Evolutionary conservation across 2,113 vertebrate species (phyloP).

Genomic region (Zapornia atra): DNA sequence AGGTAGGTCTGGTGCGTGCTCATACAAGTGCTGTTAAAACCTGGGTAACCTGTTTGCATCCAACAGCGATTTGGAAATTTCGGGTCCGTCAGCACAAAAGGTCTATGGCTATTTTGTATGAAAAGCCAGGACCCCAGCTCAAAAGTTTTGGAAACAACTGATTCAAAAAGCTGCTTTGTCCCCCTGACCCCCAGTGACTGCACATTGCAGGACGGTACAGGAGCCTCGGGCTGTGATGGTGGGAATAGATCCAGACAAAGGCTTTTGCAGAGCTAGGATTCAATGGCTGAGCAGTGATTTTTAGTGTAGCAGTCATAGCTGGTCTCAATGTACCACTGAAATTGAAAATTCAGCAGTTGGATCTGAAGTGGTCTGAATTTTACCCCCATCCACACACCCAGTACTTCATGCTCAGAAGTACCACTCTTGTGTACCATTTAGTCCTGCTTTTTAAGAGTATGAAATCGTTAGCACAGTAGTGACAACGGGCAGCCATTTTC

Average conservation of each 20-base stretch:
- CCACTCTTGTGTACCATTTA: background rate
- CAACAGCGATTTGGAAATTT: background rate
- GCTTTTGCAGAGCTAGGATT: background rate
- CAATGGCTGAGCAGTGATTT: background rate
- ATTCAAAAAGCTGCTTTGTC: accelerated
- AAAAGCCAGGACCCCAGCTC: background rate
- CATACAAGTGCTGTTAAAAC: background rate
- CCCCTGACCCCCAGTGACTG: no score
- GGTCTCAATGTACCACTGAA: background rate
- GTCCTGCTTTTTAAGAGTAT: background rate
- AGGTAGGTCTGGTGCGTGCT: background rate
- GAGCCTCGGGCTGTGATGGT: background rate
- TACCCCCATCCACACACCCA: background rate
- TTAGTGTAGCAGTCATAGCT: background rate
- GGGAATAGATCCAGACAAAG: background rate
- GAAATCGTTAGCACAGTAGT: accelerated
- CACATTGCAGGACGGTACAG: background rate
- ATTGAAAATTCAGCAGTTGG: background rate
- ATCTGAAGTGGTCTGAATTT: background rate
- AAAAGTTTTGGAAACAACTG: background rate
- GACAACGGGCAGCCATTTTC: background rate
- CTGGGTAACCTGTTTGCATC: background rate
- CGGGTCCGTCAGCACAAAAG: no score
- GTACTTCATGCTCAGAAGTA: background rate
- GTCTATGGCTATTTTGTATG: background rate